Percentiles rank a stretch among this genome's conserved stretches.
phyloP scores from a whole-genome alignment of 2,797 vertebrate species.

The Peromyscus melanophrys region DNA sequence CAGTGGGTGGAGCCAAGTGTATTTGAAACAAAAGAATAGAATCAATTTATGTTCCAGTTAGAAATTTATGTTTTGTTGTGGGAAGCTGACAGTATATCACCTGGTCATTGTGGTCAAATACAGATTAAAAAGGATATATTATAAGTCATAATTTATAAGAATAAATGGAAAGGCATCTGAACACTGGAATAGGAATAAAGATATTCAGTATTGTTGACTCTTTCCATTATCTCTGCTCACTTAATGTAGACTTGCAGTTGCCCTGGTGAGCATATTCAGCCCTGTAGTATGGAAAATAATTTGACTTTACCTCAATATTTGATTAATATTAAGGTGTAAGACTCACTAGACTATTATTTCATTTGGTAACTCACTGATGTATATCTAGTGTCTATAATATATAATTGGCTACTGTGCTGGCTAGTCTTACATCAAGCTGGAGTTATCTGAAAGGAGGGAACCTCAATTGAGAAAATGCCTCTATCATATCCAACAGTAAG shows the following conservation, averaged over 20 bases:
- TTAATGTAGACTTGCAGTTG: not conserved
- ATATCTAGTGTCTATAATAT: not conserved
- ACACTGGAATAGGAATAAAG: not conserved
- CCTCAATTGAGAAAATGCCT: not conserved
- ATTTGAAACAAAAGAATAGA: conserved; percentile 23
- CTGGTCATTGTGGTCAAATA: conserved; percentile 44
- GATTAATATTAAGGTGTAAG: not conserved
- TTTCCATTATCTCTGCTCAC: not conserved
- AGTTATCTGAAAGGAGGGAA: not conserved
- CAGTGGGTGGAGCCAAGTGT: not conserved
- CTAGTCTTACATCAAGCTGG: not conserved
- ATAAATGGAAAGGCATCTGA: not conserved
- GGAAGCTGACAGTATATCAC: conserved; percentile 27
- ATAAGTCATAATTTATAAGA: conserved; percentile 45
- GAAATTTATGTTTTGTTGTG: conserved; percentile 37
- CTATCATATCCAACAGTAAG: not conserved
- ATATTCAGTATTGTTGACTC: not conserved
- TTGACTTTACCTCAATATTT: not conserved
- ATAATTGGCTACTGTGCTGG: not conserved
- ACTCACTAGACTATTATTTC: not conserved
- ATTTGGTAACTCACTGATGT: not conserved
- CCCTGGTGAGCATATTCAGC: not conserved
- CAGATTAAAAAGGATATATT: conserved; percentile 45
- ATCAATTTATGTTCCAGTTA: conserved; percentile 71
- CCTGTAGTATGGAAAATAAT: conserved; percentile 4